Evolutionary conservation across 2,888 invertebrate genomes (phyloP), one percentile per base, ranked within the genome.

Genomic region (Pecten maximus): DNA sequence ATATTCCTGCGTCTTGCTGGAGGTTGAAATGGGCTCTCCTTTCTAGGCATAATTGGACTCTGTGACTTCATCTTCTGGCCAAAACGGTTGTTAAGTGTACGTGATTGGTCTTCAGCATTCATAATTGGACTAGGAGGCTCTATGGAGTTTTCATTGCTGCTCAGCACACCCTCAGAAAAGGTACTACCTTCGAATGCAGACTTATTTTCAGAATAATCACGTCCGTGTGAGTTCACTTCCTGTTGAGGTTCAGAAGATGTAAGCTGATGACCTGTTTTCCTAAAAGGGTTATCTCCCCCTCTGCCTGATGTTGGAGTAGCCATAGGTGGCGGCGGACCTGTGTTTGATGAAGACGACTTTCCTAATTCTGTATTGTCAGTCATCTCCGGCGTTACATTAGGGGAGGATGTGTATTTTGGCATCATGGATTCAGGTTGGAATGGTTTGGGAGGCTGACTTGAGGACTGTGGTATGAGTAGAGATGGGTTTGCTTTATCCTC

Each of bases 11-110:
- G 40, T 40, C 87, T 88, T 86, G 89, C 89, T 19, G 93, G 94
- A 15, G 94, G 94, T 89, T 94, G 94, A 86, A 94, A 94, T 50
- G 94, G 93, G 88, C 94, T 93, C 87, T 94, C 94, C 88, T 94
- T 94, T 40, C 94, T 90, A 28, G 92, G 93, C 93, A 94, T 91
- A 6, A 94, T 93, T 28, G 94, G 94, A 87, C 94, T 94, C 87
- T 94, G 92, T 60, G 93, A 89, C 28, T 90, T 88, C 74, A 74
- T 74, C 15, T 74, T 74, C 10, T 74, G 74, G 16, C 74, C 74
- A 74, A 35, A 74, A 35, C 74, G 74, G 35, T 28, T 74, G 74
- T 28, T 28, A 15, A 74, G 74, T 74, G 74, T 35, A 1, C 28
- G 19, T 54, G 54, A 54, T n/a, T 15, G 74, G 74, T 74, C 74